Base-by-base conservation (phyloP, 2,888 invertebrate species). In the Cordilura impudica region DNA sequence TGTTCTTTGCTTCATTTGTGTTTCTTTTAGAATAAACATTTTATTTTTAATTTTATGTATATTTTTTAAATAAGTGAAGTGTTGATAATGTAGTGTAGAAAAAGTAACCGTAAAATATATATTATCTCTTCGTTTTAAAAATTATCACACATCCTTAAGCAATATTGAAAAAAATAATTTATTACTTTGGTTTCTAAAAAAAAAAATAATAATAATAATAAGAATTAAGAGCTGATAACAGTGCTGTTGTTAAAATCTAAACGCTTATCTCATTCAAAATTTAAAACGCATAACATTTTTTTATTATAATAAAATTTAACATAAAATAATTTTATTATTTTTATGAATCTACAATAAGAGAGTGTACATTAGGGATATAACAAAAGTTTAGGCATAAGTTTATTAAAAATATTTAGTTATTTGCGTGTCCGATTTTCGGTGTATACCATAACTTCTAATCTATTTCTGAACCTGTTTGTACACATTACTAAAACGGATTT, bases 201-300 rank as follows among this genome's bases (percentile, higher is more conserved):
- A 73, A 54, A 47, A 49, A 56, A 73, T 51, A 47, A 60, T 67
- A 53, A 45, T 12, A 39, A 39, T 4, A 39, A 31, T 10, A 4
- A 39, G 12, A 39, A 39, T 39, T 53, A 14, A 47, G 8, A 35
- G 61, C 53, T 67, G 74, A 74, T 74, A 74, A 67, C 23, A 47
- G 2, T 26, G 12, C 18, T 60, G 18, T 14, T 45, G 23, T 31
- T 14, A 10, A 65, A 43, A 6, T 7, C 14, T 47, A 54, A 54
- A 10, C 16, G 26, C 45, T 71, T 63, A 71, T 71, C 61, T 14
- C 10, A 8, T 2, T 31, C 16, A 18, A 49, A 23, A 60, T 31
- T 14, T 29, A 29, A 53, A 61, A 4, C 4, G 26, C 16, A 61
- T 19, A 45, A 5, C 31, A 19, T 35, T 58, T 56, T 5, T 39